These are phyloP conservation scores for Holcopasites calliopsidis DNA, from an alignment of 1,140 invertebrate genomes.

Conservation along the genomic window DNA sequence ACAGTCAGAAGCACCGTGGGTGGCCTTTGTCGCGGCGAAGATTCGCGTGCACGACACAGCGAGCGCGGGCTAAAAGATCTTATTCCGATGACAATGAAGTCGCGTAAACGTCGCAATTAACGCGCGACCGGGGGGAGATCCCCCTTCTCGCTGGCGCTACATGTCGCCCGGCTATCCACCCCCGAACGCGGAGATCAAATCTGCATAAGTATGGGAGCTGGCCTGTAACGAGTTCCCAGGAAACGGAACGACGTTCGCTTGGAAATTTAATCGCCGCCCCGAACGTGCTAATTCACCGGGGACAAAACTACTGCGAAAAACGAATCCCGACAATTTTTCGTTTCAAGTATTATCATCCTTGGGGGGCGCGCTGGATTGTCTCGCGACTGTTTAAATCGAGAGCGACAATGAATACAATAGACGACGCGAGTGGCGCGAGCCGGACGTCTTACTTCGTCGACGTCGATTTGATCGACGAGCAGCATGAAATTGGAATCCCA, in stretches of 20 bases:
- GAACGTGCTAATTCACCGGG: background rate
- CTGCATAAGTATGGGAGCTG: constrained; percentile 16
- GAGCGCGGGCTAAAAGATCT: too few species aligned
- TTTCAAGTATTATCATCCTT: too few species aligned
- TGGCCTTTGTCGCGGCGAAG: constrained; percentile 7
- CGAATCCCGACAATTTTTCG: too few species aligned
- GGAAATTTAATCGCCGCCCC: background rate
- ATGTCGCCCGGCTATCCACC: background rate
- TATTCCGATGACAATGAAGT: constrained; percentile 36
- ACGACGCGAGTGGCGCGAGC: too few species aligned
- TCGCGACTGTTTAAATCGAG: too few species aligned
- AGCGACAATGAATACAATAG: too few species aligned
- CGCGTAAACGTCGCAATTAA: constrained; percentile 39
- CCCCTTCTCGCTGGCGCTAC: background rate
- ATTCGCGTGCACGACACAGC: constrained; percentile 14
- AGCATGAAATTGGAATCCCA: constrained; percentile 65
- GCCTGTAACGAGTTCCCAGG: background rate
- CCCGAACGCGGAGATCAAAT: constrained; percentile 12
- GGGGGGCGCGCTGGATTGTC: too few species aligned
- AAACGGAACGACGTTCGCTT: background rate
- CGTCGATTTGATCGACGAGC: constrained; percentile 63
- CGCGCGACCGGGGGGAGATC: background rate
- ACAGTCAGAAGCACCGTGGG: background rate
- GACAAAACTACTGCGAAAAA: too few species aligned
- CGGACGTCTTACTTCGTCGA: constrained; percentile 72